Evolutionary conservation across 2,113 vertebrate species (phyloP).

Genomic region (Gnathonemus echidnorhynchus): DNA sequence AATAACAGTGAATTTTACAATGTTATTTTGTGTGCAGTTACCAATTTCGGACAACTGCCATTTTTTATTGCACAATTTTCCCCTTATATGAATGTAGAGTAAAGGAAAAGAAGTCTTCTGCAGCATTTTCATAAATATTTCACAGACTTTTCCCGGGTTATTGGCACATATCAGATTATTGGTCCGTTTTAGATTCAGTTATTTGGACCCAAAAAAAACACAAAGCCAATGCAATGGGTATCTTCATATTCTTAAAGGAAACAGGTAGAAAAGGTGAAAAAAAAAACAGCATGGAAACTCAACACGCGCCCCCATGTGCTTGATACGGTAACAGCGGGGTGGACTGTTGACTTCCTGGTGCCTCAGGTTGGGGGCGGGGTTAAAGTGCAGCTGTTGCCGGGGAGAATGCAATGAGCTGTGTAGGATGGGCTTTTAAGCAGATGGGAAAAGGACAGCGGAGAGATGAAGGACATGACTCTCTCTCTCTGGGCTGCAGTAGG

Average conservation of each 20-base stretch:
- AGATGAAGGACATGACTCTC: conserved; percentile 4
- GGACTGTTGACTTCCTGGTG: not conserved
- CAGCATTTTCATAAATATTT: not conserved
- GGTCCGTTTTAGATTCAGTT: not conserved
- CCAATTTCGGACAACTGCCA: not conserved
- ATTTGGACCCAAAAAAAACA: not conserved
- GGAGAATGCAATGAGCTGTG: conserved; percentile 34
- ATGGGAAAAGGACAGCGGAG: conserved; percentile 26
- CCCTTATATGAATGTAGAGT: not conserved
- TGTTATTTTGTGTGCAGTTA: not conserved
- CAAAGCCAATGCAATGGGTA: not conserved
- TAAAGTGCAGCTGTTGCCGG: conserved; percentile 17
- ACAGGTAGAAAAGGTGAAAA: not conserved
- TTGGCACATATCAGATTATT: not conserved
- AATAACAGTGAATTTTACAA: not conserved
- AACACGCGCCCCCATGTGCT: not conserved
- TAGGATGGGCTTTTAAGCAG: conserved; percentile 17
- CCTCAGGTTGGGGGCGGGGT: not conserved
- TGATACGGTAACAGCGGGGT: not conserved
- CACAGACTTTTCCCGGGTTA: not conserved
- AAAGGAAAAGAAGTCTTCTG: not conserved
- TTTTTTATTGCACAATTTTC: not conserved
- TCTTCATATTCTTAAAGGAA: not conserved
- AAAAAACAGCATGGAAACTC: not conserved
- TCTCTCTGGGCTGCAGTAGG: not conserved